These are phyloP conservation scores for Apis cerana DNA, from an alignment of 1,140 invertebrate genomes.

Conservation along the genomic window DNA sequence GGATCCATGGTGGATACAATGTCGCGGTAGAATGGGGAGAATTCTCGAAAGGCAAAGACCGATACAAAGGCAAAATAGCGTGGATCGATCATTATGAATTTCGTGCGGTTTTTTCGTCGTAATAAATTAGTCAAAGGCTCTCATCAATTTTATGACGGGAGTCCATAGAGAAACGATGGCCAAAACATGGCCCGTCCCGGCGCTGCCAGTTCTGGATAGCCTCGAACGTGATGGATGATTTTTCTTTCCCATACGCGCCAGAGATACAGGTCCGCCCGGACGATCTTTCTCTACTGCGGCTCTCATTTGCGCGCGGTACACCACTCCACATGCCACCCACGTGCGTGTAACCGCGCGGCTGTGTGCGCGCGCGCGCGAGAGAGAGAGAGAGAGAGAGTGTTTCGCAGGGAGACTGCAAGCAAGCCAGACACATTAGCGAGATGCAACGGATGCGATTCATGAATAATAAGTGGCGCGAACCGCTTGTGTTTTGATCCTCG, in stretches of 20 bases:
- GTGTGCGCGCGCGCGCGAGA: constrained; percentile 4
- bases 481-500: constrained; percentile 54
- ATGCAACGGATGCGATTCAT: constrained; percentile 43
- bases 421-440: constrained; percentile 55
- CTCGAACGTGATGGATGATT: constrained; percentile 81
- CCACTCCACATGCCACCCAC: constrained; percentile 53
- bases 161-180: constrained; percentile 73
- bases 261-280: constrained; percentile 29
- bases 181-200: constrained; percentile 76
- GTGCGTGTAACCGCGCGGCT: constrained; percentile 55
- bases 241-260: constrained; percentile 69
- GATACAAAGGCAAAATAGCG: constrained; percentile 40
- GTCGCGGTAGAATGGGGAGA: not conserved
- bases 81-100: constrained; percentile 75
- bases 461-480: constrained; percentile 63
- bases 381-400: not conserved
- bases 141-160: constrained; percentile 78
- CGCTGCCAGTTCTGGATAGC: constrained; percentile 71
- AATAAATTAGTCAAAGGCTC: constrained; percentile 80
- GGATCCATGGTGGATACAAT: no score
- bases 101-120: constrained; percentile 73
- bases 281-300: constrained; percentile 53
- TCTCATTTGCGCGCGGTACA: constrained; percentile 63
- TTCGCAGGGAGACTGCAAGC: constrained; percentile 12
- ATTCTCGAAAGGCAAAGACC: constrained; percentile 14